Evolutionary conservation across 2,797 vertebrate genomes (phyloP).

Genomic region (Mionectes olivaceus): DNA sequence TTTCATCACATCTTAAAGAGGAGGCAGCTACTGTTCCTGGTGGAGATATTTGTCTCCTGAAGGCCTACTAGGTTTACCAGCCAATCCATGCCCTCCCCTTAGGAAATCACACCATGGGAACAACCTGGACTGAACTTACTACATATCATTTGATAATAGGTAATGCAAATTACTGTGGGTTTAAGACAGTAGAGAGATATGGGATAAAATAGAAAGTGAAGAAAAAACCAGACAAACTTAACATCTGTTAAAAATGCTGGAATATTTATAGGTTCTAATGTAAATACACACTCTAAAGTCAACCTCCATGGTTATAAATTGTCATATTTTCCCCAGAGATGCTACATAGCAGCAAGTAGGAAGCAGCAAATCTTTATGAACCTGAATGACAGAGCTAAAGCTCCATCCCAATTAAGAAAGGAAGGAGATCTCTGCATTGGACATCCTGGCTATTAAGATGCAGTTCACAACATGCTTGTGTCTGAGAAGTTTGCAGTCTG

Average conservation of each 20-base stretch:
- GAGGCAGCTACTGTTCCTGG: not conserved
- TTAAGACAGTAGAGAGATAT: not conserved
- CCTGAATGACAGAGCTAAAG: not conserved
- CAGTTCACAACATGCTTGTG: slow-evolving; percentile 2
- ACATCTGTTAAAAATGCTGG: not conserved
- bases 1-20: not conserved
- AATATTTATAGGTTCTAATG: not conserved
- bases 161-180: not conserved
- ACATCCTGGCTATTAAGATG: slow-evolving; percentile 16
- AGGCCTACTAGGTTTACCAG: not conserved
- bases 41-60: not conserved
- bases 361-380: not conserved
- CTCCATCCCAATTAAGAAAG: not conserved
- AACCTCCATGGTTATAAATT: not conserved
- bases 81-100: not conserved
- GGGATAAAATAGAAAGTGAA: not conserved
- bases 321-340: not conserved
- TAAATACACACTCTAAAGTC: not conserved
- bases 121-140: not conserved
- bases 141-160: not conserved
- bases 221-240: not conserved
- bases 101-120: not conserved
- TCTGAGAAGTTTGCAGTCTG: slow-evolving; percentile 36
- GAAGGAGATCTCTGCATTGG: slow-evolving; percentile 16
- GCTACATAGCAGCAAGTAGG: not conserved